A percentile compares a stretch with the other conserved stretches of the same genome.
Conservation (phyloP, 2,797 vertebrate species). For the Poeciliopsis infans region DNA sequence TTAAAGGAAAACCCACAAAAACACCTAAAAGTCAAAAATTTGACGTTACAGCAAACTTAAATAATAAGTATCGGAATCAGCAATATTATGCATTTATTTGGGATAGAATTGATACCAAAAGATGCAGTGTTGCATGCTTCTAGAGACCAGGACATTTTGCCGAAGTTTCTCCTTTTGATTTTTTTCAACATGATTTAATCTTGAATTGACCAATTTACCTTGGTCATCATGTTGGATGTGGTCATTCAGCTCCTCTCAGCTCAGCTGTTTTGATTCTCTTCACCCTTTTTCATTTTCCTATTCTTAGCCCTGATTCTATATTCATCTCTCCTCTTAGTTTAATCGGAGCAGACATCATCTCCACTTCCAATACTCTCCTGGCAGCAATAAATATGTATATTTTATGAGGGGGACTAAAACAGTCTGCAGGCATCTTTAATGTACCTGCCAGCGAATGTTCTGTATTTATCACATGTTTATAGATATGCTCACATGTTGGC, state of each 20-base stretch:
- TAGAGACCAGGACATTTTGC: not conserved
- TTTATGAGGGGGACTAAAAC: slow-evolving; percentile 2
- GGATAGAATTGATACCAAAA: too few relatives aligned
- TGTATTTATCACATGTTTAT: slow-evolving; percentile 15
- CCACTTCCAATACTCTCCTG: slow-evolving; percentile 1
- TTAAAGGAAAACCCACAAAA: too few relatives aligned
- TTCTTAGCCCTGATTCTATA: slow-evolving; percentile 14
- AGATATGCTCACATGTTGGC: not conserved
- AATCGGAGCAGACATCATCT: slow-evolving; percentile 1
- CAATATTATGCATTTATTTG: too few relatives aligned
- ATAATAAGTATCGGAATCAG: too few relatives aligned
- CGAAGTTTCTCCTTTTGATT: not conserved
- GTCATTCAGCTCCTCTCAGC: not conserved
- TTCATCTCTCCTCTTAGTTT: slow-evolving; percentile 9
- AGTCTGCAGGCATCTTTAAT: not conserved
- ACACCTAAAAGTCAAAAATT: too few relatives aligned
- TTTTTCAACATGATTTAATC: not conserved
- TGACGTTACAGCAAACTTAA: too few relatives aligned
- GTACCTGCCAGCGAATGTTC: not conserved
- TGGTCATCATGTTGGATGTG: not conserved
- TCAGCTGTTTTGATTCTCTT: not conserved
- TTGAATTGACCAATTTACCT: not conserved
- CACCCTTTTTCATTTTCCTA: slow-evolving; percentile 1
- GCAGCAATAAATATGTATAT: slow-evolving; percentile 9
- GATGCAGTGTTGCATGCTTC: too few relatives aligned